phyloP scores from a whole-genome alignment of 2,797 vertebrate genomes.

The Chelon labrosus region DNA sequence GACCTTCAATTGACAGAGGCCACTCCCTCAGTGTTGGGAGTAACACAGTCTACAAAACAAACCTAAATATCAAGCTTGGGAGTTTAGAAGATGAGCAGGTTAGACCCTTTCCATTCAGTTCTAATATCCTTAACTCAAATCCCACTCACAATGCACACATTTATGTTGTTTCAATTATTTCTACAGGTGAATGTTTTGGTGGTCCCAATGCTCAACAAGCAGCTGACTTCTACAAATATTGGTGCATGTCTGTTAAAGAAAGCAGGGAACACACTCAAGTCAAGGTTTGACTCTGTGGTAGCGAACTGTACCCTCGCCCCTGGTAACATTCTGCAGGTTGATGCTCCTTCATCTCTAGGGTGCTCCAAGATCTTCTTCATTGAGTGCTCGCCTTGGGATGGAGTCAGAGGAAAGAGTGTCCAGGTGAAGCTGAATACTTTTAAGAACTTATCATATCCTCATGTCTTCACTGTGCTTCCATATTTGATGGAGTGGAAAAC shows the following conservation, averaged over 20 bases:
- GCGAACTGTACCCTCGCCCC: slow-evolving; percentile 10
- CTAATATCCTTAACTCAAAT: background rate
- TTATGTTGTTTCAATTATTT: slow-evolving; percentile 7
- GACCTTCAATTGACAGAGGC: background rate
- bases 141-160: background rate
- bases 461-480: no score
- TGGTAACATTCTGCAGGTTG: slow-evolving; percentile 71
- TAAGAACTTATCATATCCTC: no score
- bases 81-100: slow-evolving; percentile 61
- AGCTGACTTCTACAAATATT: slow-evolving; percentile 62
- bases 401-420: slow-evolving; percentile 43
- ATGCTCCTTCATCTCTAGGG: slow-evolving; percentile 49
- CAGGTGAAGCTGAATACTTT: slow-evolving; percentile 51
- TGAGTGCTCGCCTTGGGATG: slow-evolving; percentile 71
- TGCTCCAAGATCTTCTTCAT: slow-evolving; percentile 75
- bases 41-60: slow-evolving; percentile 1
- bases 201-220: slow-evolving; percentile 62
- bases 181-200: slow-evolving; percentile 74
- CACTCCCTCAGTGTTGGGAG: fast-evolving
- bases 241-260: slow-evolving; percentile 51
- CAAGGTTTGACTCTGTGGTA: slow-evolving; percentile 29
- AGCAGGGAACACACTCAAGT: slow-evolving; percentile 53
- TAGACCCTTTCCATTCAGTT: background rate
- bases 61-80: slow-evolving; percentile 54
- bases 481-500: no score